Conservation (phyloP, 2,113 vertebrate species). For the Callorhinus ursinus region DNA sequence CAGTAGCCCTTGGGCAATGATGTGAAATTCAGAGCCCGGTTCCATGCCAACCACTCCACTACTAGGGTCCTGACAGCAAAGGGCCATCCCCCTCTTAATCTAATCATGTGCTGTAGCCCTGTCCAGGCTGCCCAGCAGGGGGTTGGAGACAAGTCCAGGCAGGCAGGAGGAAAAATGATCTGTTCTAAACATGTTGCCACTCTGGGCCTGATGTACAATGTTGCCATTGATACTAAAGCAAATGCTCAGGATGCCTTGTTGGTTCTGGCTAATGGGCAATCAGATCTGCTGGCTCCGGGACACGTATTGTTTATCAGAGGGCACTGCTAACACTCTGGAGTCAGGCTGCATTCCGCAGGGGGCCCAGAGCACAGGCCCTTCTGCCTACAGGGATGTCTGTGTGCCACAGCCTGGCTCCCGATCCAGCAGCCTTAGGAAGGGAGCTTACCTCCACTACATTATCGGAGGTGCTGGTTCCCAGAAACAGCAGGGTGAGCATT, state of each 20-base stretch:
- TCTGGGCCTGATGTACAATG: neutral
- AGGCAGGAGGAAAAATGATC: neutral
- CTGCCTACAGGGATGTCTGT: neutral
- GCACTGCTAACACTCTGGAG: neutral
- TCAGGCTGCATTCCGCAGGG: neutral
- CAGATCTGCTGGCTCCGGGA: neutral
- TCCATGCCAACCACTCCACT: neutral
- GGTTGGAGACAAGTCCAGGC: neutral
- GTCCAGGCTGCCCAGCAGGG: neutral
- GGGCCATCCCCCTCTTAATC: neutral
- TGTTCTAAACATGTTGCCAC: neutral
- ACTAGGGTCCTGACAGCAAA: neutral
- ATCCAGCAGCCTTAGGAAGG: neutral
- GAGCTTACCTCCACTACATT: neutral
- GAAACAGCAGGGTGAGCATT: slow-evolving; percentile 37
- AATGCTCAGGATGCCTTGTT: rapidly evolving
- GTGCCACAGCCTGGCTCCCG: neutral
- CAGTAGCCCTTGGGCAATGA: neutral
- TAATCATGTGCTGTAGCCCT: neutral
- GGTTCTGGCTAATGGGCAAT: neutral
- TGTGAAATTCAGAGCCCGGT: neutral
- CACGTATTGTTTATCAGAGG: neutral
- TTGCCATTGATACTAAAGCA: neutral
- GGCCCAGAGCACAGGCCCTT: neutral
- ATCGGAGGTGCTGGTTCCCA: slow-evolving; percentile 20